Percentiles rank a stretch among this genome's conserved stretches.
These are phyloP conservation scores for Hippoglossus stenolepis DNA, from an alignment of 2,113 vertebrate genomes.

Conservation along the genomic window DNA sequence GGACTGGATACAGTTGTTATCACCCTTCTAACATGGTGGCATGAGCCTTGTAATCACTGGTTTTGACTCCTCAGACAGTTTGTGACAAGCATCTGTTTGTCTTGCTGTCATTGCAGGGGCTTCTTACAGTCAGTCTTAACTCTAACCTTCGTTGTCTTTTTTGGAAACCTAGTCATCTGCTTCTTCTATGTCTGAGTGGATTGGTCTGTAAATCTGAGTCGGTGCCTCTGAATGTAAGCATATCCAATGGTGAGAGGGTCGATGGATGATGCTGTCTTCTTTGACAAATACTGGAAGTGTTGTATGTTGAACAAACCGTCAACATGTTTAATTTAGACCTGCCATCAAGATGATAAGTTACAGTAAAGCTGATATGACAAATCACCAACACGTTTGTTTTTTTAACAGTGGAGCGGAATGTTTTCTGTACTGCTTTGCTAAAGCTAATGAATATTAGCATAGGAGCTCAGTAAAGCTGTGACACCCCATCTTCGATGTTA, in stretches of 20 bases:
- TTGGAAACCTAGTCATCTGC: too few species aligned
- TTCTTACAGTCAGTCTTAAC: slow-evolving; percentile 10
- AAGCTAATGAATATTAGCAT: neutral
- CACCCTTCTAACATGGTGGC: neutral
- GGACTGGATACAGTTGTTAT: slow-evolving; percentile 9
- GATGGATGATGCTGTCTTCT: neutral
- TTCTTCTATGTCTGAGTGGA: too few species aligned
- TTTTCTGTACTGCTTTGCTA: neutral
- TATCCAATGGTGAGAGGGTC: too few species aligned
- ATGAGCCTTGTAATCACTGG: neutral
- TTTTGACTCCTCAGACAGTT: slow-evolving; percentile 15
- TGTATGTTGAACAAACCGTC: neutral
- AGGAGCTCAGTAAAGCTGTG: neutral
- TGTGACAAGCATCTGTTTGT: slow-evolving; percentile 3
- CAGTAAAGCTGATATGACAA: neutral
- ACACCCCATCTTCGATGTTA: neutral
- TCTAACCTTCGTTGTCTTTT: too few species aligned
- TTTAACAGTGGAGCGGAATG: neutral
- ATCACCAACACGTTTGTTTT: neutral
- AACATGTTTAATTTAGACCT: neutral
- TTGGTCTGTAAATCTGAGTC: too few species aligned
- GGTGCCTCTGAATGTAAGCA: too few species aligned
- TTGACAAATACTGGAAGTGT: neutral
- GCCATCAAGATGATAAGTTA: neutral
- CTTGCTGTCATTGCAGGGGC: slow-evolving; percentile 5